phyloP scores from a whole-genome alignment of 2,888 invertebrate species.

The Villa cingulata region DNA sequence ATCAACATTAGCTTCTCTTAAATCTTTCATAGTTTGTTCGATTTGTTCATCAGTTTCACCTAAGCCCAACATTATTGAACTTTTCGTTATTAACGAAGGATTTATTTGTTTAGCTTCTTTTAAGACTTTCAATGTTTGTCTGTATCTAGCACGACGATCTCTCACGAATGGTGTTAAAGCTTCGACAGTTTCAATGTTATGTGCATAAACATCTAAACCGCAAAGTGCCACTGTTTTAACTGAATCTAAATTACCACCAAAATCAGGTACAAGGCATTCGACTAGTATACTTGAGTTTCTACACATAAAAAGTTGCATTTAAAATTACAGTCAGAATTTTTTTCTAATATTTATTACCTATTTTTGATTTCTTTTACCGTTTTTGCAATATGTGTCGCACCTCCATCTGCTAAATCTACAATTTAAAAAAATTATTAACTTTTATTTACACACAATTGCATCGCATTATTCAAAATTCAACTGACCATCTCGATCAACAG shows the following conservation, averaged over 20 bases:
- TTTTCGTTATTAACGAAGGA: slow-evolving; percentile 82
- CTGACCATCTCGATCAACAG: slow-evolving; percentile 91
- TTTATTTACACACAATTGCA: neutral
- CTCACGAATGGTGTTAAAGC: slow-evolving; percentile 80
- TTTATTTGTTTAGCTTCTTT: slow-evolving; percentile 67
- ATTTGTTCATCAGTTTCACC: slow-evolving; percentile 83
- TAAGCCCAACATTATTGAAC: slow-evolving; percentile 95
- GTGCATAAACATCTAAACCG: slow-evolving; percentile 92
- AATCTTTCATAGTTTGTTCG: slow-evolving; percentile 72
- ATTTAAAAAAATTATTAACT: slow-evolving; percentile 1
- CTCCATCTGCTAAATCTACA: slow-evolving; percentile 81
- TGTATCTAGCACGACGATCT: slow-evolving; percentile 83
- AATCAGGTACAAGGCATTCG: slow-evolving; percentile 95
- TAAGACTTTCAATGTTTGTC: slow-evolving; percentile 76
- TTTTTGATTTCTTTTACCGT: slow-evolving; percentile 78
- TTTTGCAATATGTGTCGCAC: slow-evolving; percentile 83
- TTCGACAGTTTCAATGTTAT: slow-evolving; percentile 96
- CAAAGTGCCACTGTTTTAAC: slow-evolving; percentile 63
- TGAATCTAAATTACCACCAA: slow-evolving; percentile 63
- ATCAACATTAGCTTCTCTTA: slow-evolving; percentile 72
- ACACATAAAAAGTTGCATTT: no score
- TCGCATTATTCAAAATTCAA: neutral
- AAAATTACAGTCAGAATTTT: neutral
- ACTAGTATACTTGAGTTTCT: slow-evolving; percentile 76
- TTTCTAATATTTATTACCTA: slow-evolving; percentile 40